Evolutionary conservation across 2,888 invertebrate species (phyloP), one percentile per base, ranked within the genome.

Genomic region (Dryobotodes eremita): DNA sequence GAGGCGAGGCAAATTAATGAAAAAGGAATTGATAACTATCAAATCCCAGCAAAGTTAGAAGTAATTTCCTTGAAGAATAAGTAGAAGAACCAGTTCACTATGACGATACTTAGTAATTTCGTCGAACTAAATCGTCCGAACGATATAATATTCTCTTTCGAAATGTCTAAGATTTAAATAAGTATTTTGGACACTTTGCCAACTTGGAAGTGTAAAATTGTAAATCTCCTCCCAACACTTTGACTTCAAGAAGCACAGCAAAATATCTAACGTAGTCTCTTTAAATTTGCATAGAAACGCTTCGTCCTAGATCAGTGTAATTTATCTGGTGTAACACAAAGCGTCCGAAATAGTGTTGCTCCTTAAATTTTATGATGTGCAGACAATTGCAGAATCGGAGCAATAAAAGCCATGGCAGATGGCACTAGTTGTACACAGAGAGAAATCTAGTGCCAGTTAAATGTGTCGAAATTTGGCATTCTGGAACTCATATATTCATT

Each of bases 321-420:
- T 87, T 77, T 75, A 85, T 77, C 57, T 83, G 48, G 71, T 59
- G 65, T 48, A 75, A 62, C 59, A 64, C 59, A 48, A 65, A 68
- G 57, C 31, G 20, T 53, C 68, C 46, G 46, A 80, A 79, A 89
- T 72, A 83, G 74, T 26, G 15, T n/a, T 79, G 13, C 26, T 79
- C 73, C 71, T 83, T 76, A 79, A 70, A 88, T 80, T 88, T 82
- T 82, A 88, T 83, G 76, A 82, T 48, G 62, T 86, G 77, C 76
- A 78, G 81, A 87, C 88, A 87, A 82, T 85, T 76, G 79, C 53
- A 46, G 65, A 69, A 70, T 26, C n/a, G 17, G 11, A 10, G 66
- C 42, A 62, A 68, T 88, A 85, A 88, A 85, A 78, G 59, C 48
- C 20, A 20, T n/a, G 65, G 65, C 83, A 79, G 79, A 83, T 85